A percentile compares a stretch with the other conserved stretches of the same genome.
These are phyloP conservation scores for Micrasema minimum DNA, from an alignment of 1,140 invertebrate species.

Conservation along the genomic window DNA sequence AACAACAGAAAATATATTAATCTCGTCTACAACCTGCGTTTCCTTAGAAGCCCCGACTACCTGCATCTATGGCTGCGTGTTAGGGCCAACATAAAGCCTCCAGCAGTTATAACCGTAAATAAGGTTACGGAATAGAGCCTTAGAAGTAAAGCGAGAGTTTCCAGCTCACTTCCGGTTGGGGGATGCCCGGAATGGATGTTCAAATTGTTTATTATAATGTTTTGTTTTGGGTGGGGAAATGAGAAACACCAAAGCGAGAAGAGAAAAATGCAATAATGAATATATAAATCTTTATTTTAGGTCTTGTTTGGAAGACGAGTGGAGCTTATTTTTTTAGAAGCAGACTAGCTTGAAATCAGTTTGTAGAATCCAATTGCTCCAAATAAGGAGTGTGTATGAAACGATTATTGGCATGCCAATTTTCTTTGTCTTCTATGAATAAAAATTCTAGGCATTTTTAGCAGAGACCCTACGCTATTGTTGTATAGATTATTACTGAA, in stretches of 20 bases:
- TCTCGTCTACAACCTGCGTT: conserved; percentile 11
- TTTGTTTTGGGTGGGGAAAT: conserved; percentile 13
- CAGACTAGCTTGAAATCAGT: no score
- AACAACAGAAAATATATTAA: not conserved
- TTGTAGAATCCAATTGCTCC: no score
- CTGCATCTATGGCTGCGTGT: conserved; percentile 1
- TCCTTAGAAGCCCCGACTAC: not conserved
- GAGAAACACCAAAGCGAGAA: not conserved
- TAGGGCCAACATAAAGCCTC: conserved; percentile 37
- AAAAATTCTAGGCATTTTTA: no score
- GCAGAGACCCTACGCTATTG: no score
- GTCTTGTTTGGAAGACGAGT: no score
- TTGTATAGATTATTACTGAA: no score
- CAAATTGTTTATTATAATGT: conserved; percentile 24
- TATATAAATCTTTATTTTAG: no score
- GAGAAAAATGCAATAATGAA: not conserved
- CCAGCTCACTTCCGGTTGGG: not conserved
- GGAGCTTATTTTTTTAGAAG: no score
- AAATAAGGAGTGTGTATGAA: no score
- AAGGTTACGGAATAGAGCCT: conserved; percentile 43
- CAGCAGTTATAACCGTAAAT: conserved; percentile 49
- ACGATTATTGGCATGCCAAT: no score
- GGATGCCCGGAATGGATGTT: conserved; percentile 3
- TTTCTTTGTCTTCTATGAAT: no score
- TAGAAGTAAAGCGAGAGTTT: conserved; percentile 11